Evolutionary conservation across 2,797 vertebrate genomes (phyloP).

Genomic region (Scarus forsteni): DNA sequence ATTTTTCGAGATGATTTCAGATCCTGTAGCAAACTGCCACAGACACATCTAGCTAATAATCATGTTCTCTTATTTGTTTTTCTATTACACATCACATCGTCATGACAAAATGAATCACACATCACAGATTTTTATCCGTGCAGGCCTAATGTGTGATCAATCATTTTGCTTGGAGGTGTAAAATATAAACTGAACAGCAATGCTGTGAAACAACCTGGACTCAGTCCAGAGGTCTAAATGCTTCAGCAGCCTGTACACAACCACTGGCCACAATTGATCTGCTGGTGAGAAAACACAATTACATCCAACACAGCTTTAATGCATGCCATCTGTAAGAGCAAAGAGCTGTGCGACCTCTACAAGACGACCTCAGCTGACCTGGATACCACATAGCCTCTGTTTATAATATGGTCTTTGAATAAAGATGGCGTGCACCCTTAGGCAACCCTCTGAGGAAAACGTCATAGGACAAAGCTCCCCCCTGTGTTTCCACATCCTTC

Average conservation of each 20-base stretch:
- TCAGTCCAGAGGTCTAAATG: conserved; percentile 3
- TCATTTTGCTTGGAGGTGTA: background rate
- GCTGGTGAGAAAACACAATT: conserved; percentile 28
- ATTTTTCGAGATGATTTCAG: too few species aligned
- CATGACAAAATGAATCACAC: background rate
- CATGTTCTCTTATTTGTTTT: too few species aligned
- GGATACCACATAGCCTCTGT: background rate
- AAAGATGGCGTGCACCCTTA: conserved; percentile 7
- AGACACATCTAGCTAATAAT: too few species aligned
- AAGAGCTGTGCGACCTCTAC: conserved; percentile 35
- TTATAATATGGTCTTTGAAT: conserved; percentile 12
- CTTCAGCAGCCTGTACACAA: conserved; percentile 21
- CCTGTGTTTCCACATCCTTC: background rate
- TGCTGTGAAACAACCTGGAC: conserved; percentile 10
- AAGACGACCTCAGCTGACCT: conserved; percentile 39
- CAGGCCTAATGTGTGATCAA: background rate
- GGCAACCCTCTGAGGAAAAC: conserved; percentile 15
- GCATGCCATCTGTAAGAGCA: conserved; percentile 1
- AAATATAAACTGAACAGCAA: background rate
- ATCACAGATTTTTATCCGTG: background rate
- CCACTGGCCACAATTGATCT: conserved; percentile 49
- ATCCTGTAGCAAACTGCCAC: too few species aligned
- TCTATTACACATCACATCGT: too few species aligned
- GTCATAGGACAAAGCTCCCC: conserved; percentile 10
- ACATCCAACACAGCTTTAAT: conserved; percentile 14